A percentile compares a stretch with the other conserved stretches of the same genome.
Evolutionary conservation across 2,888 invertebrate species (phyloP).

Genomic region (Arctia plantaginis): DNA sequence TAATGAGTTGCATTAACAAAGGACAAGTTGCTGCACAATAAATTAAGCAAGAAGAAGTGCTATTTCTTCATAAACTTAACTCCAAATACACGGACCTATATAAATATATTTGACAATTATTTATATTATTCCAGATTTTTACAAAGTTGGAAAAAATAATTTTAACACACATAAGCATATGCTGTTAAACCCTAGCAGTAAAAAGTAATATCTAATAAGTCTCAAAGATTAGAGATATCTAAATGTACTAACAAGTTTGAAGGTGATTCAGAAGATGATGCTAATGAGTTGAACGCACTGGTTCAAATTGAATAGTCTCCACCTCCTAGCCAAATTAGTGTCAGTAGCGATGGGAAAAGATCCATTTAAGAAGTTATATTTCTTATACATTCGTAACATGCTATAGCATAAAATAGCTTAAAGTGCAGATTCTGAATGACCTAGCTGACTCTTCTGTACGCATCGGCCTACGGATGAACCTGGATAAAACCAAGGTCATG

Average conservation of each 20-base stretch:
- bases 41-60: not conserved
- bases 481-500: too few relatives aligned
- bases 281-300: constrained; percentile 47
- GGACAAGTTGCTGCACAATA: not conserved
- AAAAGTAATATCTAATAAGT: not conserved
- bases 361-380: not conserved
- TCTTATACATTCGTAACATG: not conserved
- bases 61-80: not conserved
- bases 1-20: not conserved
- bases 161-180: not conserved
- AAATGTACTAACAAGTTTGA: constrained; percentile 27
- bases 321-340: not conserved
- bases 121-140: not conserved
- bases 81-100: not conserved
- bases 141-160: not conserved
- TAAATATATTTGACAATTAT: not conserved
- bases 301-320: constrained; percentile 15
- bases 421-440: too few relatives aligned
- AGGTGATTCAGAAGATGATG: constrained; percentile 30
- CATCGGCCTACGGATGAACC: too few relatives aligned
- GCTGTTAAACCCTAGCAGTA: not conserved
- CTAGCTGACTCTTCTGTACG: too few relatives aligned
- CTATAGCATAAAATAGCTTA: not conserved
- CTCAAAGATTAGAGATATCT: constrained; percentile 4
- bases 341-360: not conserved